Conservation (phyloP, 2,888 invertebrate species). For the Gymnocheta viridis region DNA sequence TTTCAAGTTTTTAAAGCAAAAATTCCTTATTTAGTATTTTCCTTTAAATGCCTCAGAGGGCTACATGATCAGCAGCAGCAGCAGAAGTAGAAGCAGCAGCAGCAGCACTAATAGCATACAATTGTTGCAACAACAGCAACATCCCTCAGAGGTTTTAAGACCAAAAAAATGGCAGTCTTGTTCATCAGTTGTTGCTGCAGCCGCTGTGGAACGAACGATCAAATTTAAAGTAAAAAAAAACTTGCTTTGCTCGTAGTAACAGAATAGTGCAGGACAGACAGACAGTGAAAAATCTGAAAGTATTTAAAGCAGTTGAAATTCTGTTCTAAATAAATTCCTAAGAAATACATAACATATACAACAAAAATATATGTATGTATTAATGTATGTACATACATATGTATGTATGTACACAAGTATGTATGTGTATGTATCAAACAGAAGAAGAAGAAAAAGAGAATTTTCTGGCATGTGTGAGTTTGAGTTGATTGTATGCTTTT, state of each 20-base stretch:
- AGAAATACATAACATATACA: conserved; percentile 74
- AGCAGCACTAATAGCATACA: conserved; percentile 4
- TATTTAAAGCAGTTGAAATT: conserved; percentile 73
- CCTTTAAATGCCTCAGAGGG: conserved; percentile 67
- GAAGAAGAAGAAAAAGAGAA: not conserved
- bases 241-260: conserved; percentile 12
- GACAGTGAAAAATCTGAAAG: conserved; percentile 65
- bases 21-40: conserved; percentile 64
- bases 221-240: conserved; percentile 25
- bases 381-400: not conserved
- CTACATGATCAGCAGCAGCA: conserved; percentile 57
- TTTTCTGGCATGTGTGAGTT: conserved; percentile 11
- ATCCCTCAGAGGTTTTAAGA: conserved; percentile 53
- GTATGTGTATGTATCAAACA: no score
- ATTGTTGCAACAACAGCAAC: conserved; percentile 43
- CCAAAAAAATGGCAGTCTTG: conserved; percentile 28
- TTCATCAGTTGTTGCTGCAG: conserved; percentile 41
- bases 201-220: not conserved
- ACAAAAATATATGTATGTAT: conserved; percentile 2
- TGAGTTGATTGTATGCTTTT: not conserved
- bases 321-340: conserved; percentile 80
- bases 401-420: no score
- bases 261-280: conserved; percentile 8
- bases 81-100: conserved; percentile 33
- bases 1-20: conserved; percentile 50